Evolutionary conservation across 2,797 vertebrate species (phyloP).

Genomic region (Rhinella marina): DNA sequence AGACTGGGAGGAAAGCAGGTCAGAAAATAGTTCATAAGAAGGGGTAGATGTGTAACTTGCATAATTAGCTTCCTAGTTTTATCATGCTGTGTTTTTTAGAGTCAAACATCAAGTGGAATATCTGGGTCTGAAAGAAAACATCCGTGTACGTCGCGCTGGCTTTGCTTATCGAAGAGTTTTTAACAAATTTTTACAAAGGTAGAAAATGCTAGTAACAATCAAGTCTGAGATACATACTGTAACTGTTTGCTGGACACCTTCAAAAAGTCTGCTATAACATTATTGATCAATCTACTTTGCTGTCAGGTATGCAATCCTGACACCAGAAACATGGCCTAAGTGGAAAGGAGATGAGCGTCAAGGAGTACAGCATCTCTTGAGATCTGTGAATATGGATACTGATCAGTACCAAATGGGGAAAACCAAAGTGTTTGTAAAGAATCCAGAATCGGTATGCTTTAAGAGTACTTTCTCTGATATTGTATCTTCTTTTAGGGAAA

Average conservation of each 20-base stretch:
- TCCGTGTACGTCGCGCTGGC: slow-evolving; percentile 89
- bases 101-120: slow-evolving; percentile 94
- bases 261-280: neutral
- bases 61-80: neutral
- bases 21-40: neutral
- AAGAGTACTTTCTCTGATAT: neutral
- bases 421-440: slow-evolving; percentile 93
- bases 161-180: slow-evolving; percentile 92
- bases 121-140: slow-evolving; percentile 92
- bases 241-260: neutral
- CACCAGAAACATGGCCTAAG: slow-evolving; percentile 87
- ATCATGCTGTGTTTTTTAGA: slow-evolving; percentile 68
- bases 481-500: too few relatives aligned
- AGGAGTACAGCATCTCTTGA: slow-evolving; percentile 90
- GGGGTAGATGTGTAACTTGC: neutral
- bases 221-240: neutral
- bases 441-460: slow-evolving; percentile 89
- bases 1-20: slow-evolving; percentile 98
- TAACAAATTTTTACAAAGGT: slow-evolving; percentile 92
- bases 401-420: slow-evolving; percentile 97
- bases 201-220: slow-evolving; percentile 43
- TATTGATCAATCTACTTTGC: neutral
- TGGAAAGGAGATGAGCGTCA: slow-evolving; percentile 89
- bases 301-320: slow-evolving; percentile 91
- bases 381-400: slow-evolving; percentile 90